A percentile compares a stretch with the other conserved stretches of the same genome.
Evolutionary conservation across 2,113 vertebrate species (phyloP).

Genomic region (Pelvicachromis taeniatus): DNA sequence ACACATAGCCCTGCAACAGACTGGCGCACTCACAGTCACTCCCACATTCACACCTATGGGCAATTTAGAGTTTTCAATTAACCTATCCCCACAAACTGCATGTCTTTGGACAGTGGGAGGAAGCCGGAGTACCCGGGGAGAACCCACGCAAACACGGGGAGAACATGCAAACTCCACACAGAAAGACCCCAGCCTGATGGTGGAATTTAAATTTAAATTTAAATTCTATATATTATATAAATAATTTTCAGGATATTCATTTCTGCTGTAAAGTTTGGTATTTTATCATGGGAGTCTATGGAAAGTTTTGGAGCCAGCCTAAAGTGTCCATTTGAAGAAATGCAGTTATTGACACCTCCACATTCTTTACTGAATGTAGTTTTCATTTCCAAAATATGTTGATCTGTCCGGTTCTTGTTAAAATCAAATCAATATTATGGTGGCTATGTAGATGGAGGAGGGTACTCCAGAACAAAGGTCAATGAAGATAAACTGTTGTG

Average conservation of each 20-base stretch:
- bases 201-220: no score
- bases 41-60: no score
- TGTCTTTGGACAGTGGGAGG: no score
- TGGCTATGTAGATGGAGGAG: background rate
- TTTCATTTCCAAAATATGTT: background rate
- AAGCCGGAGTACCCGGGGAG: no score
- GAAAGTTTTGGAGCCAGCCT: background rate
- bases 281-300: background rate
- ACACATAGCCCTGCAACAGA: no score
- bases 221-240: background rate
- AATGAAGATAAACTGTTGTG: conserved; percentile 8
- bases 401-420: background rate
- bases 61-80: no score
- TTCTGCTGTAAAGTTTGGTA: background rate
- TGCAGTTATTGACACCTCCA: background rate
- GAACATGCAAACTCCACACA: no score
- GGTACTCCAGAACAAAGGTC: background rate
- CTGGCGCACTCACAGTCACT: no score
- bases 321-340: background rate
- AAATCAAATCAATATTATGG: background rate
- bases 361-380: background rate
- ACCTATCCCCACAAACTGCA: no score
- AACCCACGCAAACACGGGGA: no score
- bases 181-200: no score
- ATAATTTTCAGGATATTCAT: background rate